These are phyloP conservation scores for Plebejus melissa DNA, from an alignment of 2,888 invertebrate species.

Conservation along the genomic window DNA sequence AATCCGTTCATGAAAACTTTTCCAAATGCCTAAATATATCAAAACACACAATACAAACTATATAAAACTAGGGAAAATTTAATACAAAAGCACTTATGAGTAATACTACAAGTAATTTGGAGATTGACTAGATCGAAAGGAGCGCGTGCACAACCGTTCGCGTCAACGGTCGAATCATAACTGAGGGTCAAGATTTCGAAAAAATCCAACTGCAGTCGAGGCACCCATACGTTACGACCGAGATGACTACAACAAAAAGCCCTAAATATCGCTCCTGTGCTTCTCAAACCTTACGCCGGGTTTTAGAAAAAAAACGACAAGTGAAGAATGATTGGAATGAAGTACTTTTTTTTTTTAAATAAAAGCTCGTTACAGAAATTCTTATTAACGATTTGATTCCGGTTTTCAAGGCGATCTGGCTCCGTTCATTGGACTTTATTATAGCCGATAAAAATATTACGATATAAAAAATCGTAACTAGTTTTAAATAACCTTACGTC, in stretches of 20 bases:
- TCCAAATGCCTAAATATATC: slow-evolving; percentile 41
- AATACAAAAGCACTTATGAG: slow-evolving; percentile 30
- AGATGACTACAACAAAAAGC: slow-evolving; percentile 77
- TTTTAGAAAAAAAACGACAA: slow-evolving; percentile 18
- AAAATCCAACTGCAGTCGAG: slow-evolving; percentile 64
- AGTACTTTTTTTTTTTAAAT: neutral
- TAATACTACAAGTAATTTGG: slow-evolving; percentile 63
- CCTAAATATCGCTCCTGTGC: slow-evolving; percentile 65
- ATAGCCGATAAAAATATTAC: slow-evolving; percentile 38
- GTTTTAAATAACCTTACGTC: slow-evolving; percentile 30
- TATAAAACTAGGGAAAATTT: slow-evolving; percentile 40
- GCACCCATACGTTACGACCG: slow-evolving; percentile 74
- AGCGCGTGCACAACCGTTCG: slow-evolving; percentile 63
- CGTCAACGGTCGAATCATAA: slow-evolving; percentile 71
- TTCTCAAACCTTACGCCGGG: slow-evolving; percentile 55
- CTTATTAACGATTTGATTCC: slow-evolving; percentile 45
- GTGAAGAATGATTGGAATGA: neutral
- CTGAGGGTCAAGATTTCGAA: slow-evolving; percentile 72
- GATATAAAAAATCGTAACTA: slow-evolving; percentile 29
- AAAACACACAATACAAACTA: slow-evolving; percentile 49
- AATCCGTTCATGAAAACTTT: slow-evolving; percentile 72
- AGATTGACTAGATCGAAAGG: slow-evolving; percentile 73
- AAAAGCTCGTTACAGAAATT: slow-evolving; percentile 26
- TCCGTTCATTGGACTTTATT: slow-evolving; percentile 69
- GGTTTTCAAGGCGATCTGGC: slow-evolving; percentile 66